Evolutionary conservation across 1,140 invertebrate species (phyloP).

Genomic region (Campoletis sonorensis): DNA sequence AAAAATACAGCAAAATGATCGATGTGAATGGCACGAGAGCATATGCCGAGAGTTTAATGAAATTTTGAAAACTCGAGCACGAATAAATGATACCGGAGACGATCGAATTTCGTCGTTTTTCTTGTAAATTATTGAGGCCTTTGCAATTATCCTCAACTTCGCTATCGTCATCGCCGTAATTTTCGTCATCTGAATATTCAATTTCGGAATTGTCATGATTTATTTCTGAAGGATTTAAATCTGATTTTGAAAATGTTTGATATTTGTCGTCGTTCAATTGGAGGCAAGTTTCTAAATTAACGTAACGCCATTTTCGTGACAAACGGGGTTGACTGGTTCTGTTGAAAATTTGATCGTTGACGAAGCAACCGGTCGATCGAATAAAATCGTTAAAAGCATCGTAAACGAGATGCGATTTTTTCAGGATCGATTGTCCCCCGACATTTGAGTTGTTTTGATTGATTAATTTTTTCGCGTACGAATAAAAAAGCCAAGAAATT

Average conservation of each 20-base stretch:
- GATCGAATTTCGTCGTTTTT: constrained; percentile 64
- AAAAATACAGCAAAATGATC: constrained; percentile 61
- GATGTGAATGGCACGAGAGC: constrained; percentile 68
- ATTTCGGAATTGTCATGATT: background rate
- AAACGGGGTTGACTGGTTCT: constrained; percentile 47
- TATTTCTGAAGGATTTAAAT: background rate
- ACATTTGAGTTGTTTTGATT: background rate
- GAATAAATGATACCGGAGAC: constrained; percentile 65
- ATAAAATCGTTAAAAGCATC: constrained; percentile 44
- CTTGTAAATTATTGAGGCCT: constrained; percentile 2
- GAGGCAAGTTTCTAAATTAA: background rate
- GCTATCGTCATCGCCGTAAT: background rate
- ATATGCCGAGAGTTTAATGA: constrained; percentile 66
- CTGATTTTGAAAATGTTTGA: background rate
- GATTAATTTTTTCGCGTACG: background rate
- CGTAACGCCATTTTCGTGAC: constrained; percentile 25
- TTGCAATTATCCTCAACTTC: constrained; percentile 16
- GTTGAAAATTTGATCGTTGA: constrained; percentile 54
- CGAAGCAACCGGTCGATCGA: constrained; percentile 51
- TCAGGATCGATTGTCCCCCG: background rate
- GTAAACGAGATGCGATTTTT: background rate
- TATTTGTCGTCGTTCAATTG: background rate
- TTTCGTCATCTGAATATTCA: background rate
- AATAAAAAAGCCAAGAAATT: constrained; percentile 20
- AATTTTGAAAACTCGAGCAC: constrained; percentile 63